Base-by-base conservation (phyloP, 2,888 invertebrate species). In the Perizoma affinitatum region DNA sequence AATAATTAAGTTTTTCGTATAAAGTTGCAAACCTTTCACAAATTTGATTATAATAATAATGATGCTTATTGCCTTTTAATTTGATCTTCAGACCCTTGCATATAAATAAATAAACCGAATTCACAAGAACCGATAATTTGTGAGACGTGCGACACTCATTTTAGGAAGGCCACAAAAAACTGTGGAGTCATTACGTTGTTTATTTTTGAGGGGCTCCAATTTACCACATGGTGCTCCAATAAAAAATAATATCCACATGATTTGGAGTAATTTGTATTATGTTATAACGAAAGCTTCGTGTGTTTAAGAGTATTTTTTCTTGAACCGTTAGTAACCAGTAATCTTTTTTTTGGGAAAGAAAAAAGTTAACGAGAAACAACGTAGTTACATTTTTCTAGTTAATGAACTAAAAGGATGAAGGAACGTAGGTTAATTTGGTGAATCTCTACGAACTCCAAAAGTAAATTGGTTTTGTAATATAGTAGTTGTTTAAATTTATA, bases 211-310 rank as follows among this genome's bases (percentile, higher is more conserved):
- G 83, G 83, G 79, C 84, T 82, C 83, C 82, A 90, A 91, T 90
- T 90, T 88, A 90, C 88, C 92, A 90, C 87, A 90, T 91, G 91
- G 82, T 82, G 82, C 76, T 84, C 80, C 80, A 66, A 69, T 86
- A 89, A 89, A 90, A 89, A 88, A 85, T 86, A 82, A 86, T 88
- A 87, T 85, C 86, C 84, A 90, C 86, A 88, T 86, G 83, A 88
- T 90, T 88, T 84, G 83, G 86, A 79, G 88, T 88, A 91, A 90
- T 90, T 90, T 90, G 84, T 86, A 80, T 70, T 76, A 76, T 75
- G 84, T 87, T 88, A 87, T 86, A 87, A 87, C 82, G 86, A 86
- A 84, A 87, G 84, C 82, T 84, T 80, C 84, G 84, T 89, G 84
- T 87, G 85, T 83, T 88, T 87, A 82, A 83, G 82, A 85, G 80